A percentile compares a stretch with the other conserved stretches of the same genome.
These are phyloP conservation scores for Scotopteryx bipunctaria DNA, from an alignment of 2,888 invertebrate genomes.

Conservation along the genomic window DNA sequence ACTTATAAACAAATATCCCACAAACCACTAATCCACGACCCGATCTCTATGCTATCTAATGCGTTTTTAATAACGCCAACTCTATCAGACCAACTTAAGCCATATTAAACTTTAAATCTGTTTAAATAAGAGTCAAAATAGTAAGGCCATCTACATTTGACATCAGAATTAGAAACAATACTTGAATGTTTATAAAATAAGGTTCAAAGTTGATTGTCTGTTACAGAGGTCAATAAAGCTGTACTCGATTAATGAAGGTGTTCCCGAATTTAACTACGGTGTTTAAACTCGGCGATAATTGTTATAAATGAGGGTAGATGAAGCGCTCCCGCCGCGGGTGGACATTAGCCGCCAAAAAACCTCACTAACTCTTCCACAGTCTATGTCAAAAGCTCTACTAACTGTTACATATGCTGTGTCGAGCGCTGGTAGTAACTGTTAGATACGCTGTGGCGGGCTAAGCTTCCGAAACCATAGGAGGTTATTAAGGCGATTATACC, in stretches of 20 bases:
- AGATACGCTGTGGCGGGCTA: neutral
- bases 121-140: neutral
- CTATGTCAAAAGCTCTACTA: neutral
- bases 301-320: constrained; percentile 61
- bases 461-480: constrained; percentile 25
- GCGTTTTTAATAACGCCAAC: constrained; percentile 61
- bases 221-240: constrained; percentile 35
- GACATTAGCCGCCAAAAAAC: constrained; percentile 21
- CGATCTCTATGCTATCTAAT: constrained; percentile 47
- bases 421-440: neutral
- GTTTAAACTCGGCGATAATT: constrained; percentile 61
- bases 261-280: constrained; percentile 63
- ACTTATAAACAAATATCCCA: constrained; percentile 39
- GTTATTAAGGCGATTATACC: constrained; percentile 12
- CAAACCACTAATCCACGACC: constrained; percentile 20
- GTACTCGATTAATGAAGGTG: constrained; percentile 68
- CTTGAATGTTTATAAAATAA: constrained; percentile 10
- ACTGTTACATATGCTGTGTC: constrained; percentile 3
- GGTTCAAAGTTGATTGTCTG: constrained; percentile 17
- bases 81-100: neutral
- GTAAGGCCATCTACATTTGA: no score
- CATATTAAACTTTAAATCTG: constrained; percentile 2
- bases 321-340: constrained; percentile 40
- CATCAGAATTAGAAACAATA: constrained; percentile 8
- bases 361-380: neutral